Base-by-base conservation (phyloP, 1,140 invertebrate species). In the Uloborus diversus region DNA sequence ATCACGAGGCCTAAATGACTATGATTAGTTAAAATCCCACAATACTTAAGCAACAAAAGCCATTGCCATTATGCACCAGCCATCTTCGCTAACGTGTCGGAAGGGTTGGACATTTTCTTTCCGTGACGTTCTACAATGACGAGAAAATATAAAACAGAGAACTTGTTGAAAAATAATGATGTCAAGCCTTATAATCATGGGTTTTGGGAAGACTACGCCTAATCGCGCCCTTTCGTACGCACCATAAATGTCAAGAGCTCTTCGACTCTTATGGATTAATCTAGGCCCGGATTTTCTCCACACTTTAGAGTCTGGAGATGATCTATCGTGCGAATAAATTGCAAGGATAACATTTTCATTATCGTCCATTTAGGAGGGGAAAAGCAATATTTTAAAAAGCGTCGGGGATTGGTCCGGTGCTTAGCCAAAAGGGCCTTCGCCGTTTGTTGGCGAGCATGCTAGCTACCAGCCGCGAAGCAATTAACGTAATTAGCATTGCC, bases 121-220 rank as follows among this genome's bases (percentile, higher is more conserved):
- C 30, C 70, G 37, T 62, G 70, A 42, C 56, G 32, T 33, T 59
- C 13, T 27, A 59, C 53, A 71, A 57, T 59, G 57, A 73, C 4
- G 37, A 49, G 20, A 73, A 56, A 71, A 27, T 37, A 53, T 35
- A 37, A 66, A 73, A 62, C 57, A 62, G 57, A 73, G 35, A 73
- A 62, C 70, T 73, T 62, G 59, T 49, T 62, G 42, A 57, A 73
- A 62, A 73, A 62, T 62, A 73, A 73, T 62, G 57, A 73, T 73
- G 70, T 62, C 37, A 71, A 23, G 17, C 33, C 56, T 59, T 56
- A 42, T 71, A 49, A 73, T 73, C 37, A 73, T 49, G 14, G 37
- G 35, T 14, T 62, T 73, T 35, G 17, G 49, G n/a, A 62, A 69
- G 66, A 53, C 51, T 57, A 71, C 53, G 69, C 69, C 69, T 71